A percentile compares a stretch with the other conserved stretches of the same genome.
phyloP scores from a whole-genome alignment of 2,888 invertebrate species.

The Standfussiana lucernea region DNA sequence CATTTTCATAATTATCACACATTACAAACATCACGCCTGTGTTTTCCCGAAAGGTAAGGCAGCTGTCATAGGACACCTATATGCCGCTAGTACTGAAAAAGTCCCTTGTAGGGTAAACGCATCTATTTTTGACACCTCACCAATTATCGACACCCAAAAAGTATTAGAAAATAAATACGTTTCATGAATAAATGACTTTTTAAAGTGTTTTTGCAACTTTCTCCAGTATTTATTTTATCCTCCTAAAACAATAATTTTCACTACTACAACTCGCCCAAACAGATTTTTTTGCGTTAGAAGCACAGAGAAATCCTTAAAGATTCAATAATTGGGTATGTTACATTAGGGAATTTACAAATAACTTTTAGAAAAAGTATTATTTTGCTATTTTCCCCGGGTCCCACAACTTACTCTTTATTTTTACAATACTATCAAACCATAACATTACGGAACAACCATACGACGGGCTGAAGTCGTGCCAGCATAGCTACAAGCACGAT shows the following conservation, averaged over 20 bases:
- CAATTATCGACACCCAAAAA: background rate
- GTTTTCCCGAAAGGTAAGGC: background rate
- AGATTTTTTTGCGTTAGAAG: background rate
- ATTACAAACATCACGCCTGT: background rate
- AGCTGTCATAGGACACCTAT: background rate
- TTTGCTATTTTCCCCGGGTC: background rate
- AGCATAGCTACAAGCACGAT: background rate
- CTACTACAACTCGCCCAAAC: background rate
- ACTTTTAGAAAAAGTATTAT: background rate
- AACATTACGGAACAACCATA: background rate
- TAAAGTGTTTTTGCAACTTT: background rate
- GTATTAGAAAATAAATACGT: too few species aligned
- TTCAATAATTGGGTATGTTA: too few species aligned
- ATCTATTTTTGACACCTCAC: background rate
- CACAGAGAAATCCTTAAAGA: background rate
- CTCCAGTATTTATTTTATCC: background rate
- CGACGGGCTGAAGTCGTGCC: constrained; percentile 2
- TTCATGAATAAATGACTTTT: background rate
- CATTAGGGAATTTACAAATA: background rate
- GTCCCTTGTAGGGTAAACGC: background rate
- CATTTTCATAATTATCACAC: background rate
- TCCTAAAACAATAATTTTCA: background rate
- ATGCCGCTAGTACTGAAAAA: background rate
- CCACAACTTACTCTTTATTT: background rate
- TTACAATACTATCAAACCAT: background rate